Percentiles rank a stretch among this genome's conserved stretches.
phyloP scores from a whole-genome alignment of 2,888 invertebrate species.

The Rosalia funebris region DNA sequence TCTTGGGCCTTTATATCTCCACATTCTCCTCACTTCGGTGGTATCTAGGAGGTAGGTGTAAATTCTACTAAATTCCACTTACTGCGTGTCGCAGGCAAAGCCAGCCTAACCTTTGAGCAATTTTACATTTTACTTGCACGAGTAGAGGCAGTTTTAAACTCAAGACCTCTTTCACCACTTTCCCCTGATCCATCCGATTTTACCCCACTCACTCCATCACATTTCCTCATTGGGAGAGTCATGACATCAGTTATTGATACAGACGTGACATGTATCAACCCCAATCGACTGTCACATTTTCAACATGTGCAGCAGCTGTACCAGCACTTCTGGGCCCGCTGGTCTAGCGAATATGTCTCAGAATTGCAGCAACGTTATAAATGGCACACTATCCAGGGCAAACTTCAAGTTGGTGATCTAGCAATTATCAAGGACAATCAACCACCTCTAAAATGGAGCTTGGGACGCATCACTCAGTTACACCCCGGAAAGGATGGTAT shows the following conservation, averaged over 20 bases:
- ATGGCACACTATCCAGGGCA: too few relatives aligned
- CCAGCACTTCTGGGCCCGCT: conserved; percentile 34
- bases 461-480: too few relatives aligned
- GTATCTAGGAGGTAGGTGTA: conserved; percentile 56
- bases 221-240: background rate
- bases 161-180: conserved; percentile 50
- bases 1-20: conserved; percentile 2
- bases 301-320: too few relatives aligned
- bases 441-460: too few relatives aligned
- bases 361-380: too few relatives aligned
- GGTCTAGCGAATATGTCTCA: conserved; percentile 6
- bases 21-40: conserved; percentile 48
- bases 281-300: too few relatives aligned
- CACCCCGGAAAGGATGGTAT: too few relatives aligned
- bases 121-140: conserved; percentile 49
- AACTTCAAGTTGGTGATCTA: too few relatives aligned
- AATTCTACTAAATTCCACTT: conserved; percentile 54
- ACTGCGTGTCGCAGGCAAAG: conserved; percentile 43
- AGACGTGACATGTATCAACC: too few relatives aligned
- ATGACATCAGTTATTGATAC: too few relatives aligned
- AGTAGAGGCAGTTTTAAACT: conserved; percentile 55
- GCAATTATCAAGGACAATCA: too few relatives aligned
- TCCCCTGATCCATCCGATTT: conserved; percentile 43
- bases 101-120: conserved; percentile 50
- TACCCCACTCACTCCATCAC: background rate